Evolutionary conservation across 2,797 vertebrate species (phyloP).

Genomic region (Squalus acanthias): DNA sequence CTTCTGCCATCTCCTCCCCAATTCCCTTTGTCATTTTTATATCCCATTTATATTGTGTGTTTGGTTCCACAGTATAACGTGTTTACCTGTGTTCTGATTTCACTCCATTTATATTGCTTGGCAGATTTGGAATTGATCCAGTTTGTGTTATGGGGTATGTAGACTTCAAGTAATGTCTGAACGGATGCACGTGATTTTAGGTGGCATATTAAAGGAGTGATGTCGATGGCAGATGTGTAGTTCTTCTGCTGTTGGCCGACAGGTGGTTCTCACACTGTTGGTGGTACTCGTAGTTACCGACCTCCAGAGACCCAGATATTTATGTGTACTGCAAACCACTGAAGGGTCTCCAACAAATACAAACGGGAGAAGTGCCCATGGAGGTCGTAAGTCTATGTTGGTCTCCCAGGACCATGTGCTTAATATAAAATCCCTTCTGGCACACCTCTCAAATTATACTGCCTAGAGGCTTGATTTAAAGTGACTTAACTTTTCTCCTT

Average conservation of each 20-base stretch:
- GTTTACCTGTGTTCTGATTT: neutral
- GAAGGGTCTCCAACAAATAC: neutral
- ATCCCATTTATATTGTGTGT: neutral
- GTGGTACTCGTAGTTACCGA: neutral
- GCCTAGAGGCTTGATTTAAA: neutral
- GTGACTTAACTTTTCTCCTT: neutral
- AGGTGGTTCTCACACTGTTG: neutral
- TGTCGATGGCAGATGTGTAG: neutral
- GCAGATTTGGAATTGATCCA: neutral
- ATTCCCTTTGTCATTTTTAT: neutral
- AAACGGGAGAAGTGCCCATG: neutral
- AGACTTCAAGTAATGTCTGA: neutral
- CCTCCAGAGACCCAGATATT: neutral
- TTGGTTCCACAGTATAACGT: neutral
- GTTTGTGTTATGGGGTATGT: neutral
- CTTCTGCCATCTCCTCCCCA: no score
- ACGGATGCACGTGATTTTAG: neutral
- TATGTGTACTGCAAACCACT: neutral
- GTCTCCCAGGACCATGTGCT: neutral
- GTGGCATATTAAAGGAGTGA: neutral
- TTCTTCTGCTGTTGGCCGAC: neutral
- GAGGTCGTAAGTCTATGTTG: neutral
- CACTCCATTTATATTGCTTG: neutral
- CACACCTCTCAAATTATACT: neutral
- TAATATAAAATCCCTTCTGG: neutral